phyloP scores from a whole-genome alignment of 2,888 invertebrate species.

The Xestia rhomboidea region DNA sequence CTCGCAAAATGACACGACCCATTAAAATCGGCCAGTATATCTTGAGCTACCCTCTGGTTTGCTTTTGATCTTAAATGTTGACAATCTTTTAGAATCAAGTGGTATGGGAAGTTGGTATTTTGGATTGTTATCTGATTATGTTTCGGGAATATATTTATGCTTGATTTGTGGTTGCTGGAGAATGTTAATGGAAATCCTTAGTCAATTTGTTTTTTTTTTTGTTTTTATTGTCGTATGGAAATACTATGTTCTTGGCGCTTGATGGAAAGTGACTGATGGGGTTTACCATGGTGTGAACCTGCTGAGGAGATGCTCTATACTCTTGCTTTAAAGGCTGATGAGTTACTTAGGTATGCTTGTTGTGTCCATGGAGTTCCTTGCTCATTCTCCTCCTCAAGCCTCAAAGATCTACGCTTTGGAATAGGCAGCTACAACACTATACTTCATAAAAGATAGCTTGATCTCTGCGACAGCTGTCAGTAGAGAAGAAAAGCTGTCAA shows the following conservation, averaged over 20 bases:
- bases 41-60: conserved; percentile 67
- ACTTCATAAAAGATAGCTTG: too few relatives aligned
- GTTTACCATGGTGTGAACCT: not conserved
- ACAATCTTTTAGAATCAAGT: conserved; percentile 62
- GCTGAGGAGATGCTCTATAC: not conserved
- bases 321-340: not conserved
- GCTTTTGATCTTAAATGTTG: conserved; percentile 66
- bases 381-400: not conserved
- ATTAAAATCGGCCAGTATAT: conserved; percentile 68
- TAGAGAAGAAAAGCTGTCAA: too few relatives aligned
- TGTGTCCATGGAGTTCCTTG: not conserved
- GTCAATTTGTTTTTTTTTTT: not conserved
- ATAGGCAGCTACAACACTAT: too few relatives aligned
- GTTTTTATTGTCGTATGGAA: not conserved
- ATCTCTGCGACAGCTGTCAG: too few relatives aligned
- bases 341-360: not conserved
- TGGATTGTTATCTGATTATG: conserved; percentile 35
- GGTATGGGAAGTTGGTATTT: conserved; percentile 44
- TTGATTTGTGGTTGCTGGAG: not conserved
- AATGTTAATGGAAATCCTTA: conserved; percentile 2
- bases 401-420: too few relatives aligned
- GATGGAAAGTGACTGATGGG: too few relatives aligned
- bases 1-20: conserved; percentile 72
- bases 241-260: not conserved
- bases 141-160: conserved; percentile 26